These are phyloP conservation scores for Silurus glanis DNA, from an alignment of 2,113 vertebrate species.

Conservation along the genomic window DNA sequence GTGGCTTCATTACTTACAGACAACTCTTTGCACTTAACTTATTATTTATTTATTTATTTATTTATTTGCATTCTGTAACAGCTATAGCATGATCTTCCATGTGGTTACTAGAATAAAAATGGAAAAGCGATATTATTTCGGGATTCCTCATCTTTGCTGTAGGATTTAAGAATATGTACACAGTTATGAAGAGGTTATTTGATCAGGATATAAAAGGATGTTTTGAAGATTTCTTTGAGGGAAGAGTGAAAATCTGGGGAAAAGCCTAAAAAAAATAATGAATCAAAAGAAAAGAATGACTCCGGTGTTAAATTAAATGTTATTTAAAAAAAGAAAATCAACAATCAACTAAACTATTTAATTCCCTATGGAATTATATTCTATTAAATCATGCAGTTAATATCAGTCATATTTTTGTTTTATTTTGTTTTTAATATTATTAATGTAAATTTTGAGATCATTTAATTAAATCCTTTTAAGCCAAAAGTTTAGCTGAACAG, in stretches of 20 bases:
- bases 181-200: background rate
- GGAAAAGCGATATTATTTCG: background rate
- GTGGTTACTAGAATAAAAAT: background rate
- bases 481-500: background rate
- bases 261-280: background rate
- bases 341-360: background rate
- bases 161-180: too few species aligned
- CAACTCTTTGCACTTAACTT: too few species aligned
- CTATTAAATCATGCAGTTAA: background rate
- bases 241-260: background rate
- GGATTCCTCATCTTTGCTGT: background rate
- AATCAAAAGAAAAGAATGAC: background rate
- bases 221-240: background rate
- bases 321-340: background rate
- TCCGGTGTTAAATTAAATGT: background rate
- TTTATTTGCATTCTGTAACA: background rate
- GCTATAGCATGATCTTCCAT: background rate
- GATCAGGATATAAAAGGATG: background rate
- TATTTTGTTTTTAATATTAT: background rate
- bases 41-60: too few species aligned
- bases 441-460: background rate
- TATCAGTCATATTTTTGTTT: background rate
- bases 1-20: conserved; percentile 11
- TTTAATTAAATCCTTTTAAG: background rate
- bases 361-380: background rate